Conservation (phyloP, 2,113 vertebrate genomes). For the Chloebia gouldiae region DNA sequence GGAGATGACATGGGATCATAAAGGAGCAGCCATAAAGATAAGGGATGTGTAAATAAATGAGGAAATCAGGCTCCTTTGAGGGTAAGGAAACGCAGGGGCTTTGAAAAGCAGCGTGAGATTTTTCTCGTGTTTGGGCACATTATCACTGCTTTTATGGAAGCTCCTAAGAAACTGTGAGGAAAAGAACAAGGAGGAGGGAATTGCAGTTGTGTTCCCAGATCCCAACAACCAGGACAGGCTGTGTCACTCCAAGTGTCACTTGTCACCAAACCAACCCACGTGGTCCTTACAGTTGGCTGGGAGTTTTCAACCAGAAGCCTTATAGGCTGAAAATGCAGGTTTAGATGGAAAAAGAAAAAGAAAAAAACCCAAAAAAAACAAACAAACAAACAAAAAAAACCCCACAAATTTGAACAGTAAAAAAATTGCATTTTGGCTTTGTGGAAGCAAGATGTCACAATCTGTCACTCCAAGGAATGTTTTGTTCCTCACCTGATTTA, state of each 20-base stretch:
- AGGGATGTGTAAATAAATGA: conserved; percentile 37
- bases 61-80: not conserved
- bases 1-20: conserved; percentile 35
- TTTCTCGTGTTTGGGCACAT: not conserved
- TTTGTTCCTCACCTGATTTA: not conserved
- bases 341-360: not conserved
- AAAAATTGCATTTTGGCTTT: not conserved
- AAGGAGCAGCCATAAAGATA: conserved; percentile 38
- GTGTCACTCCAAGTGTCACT: not conserved
- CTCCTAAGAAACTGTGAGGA: not conserved
- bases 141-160: not conserved
- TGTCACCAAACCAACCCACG: not conserved
- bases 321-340: not conserved
- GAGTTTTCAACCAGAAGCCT: not conserved
- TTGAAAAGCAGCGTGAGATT: not conserved
- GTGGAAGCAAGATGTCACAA: not conserved
- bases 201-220: not conserved
- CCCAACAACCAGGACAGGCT: not conserved
- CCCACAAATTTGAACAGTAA: not conserved
- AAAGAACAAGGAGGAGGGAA: not conserved
- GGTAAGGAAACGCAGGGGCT: not conserved
- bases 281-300: not conserved
- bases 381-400: not conserved
- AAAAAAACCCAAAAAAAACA: too few relatives aligned
- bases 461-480: not conserved